Base-by-base conservation (phyloP, 37 sponge, comb jelly and placozoan genomes). In the Chondrosia reniformis region DNA sequence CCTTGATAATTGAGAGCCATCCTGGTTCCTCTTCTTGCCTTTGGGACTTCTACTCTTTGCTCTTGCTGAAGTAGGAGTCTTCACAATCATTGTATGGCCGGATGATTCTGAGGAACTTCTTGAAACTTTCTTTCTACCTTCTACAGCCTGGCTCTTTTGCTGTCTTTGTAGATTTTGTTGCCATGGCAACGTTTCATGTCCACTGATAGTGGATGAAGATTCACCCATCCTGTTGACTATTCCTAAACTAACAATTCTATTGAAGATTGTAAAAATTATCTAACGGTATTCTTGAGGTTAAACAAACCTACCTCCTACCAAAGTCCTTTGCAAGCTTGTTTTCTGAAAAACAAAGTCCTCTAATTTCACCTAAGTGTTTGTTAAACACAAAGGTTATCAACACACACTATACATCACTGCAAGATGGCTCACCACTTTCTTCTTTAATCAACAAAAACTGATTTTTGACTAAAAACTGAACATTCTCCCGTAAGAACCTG, bases 381-480 rank as follows among this genome's bases (percentile, higher is more conserved):
- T 4, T 56, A 56, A 3, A 56, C 58, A 6, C 58, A 56, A 24
- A 56, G 27, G n/a, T 15, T 19, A 15, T 56, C 7, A 56, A 56
- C 58, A 24, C 9, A 24, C 52, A 49, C 15, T 15, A 10, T 49
- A 49, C 52, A 19, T 15, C 15, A 49, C 54, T 19, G 12, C 54
- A 12, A 12, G 17, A 49, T 49, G 7, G 7, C 72, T 12, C 4
- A 69, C 72, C 72, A 43, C 36, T 44, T 6, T 19, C 37, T 25
- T 69, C 77, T 69, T 83, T 88, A 64, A 77, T 83, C 49, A 89
- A 72, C 9, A 89, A 63, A 77, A 89, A 89, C 2, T 67, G 75
- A 8, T 42, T 32, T 46, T 89, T 63, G 0, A 81, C 74, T 19
- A 71, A 46, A 63, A 85, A 85, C 57, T 81, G 75, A 65, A 78